Evolutionary conservation across 2,888 invertebrate genomes (phyloP).

Genomic region (Gryllus longicercus): DNA sequence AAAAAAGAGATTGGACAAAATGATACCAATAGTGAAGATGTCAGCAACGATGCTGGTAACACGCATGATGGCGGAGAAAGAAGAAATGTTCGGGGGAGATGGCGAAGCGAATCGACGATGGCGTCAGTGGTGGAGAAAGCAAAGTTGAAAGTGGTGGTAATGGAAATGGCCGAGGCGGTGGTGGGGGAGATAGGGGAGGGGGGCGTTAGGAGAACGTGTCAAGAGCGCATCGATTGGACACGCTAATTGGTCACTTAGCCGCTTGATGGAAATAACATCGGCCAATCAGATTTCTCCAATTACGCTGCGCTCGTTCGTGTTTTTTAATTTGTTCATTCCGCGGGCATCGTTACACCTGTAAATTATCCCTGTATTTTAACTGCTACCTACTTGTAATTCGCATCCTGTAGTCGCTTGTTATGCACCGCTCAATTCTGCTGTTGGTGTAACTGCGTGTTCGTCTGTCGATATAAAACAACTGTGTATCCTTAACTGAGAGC

Average conservation of each 20-base stretch:
- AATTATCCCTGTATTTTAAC: constrained; percentile 8
- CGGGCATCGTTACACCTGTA: not conserved
- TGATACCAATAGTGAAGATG: no score
- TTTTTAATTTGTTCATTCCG: not conserved
- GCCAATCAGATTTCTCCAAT: constrained; percentile 17
- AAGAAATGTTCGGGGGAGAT: no score
- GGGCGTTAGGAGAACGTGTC: no score
- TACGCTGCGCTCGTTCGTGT: constrained; percentile 2
- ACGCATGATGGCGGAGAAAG: no score
- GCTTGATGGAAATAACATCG: constrained; percentile 17
- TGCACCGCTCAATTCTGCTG: not conserved
- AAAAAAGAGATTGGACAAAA: no score
- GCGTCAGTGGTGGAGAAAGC: no score
- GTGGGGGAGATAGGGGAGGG: no score
- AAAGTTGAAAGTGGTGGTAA: no score
- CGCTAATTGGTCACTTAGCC: constrained; percentile 17
- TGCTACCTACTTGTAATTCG: not conserved
- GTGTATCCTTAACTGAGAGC: not conserved
- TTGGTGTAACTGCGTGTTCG: not conserved
- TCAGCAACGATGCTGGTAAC: no score
- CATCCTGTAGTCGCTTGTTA: not conserved
- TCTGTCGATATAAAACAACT: not conserved
- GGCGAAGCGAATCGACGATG: no score
- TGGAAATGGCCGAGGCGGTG: no score
- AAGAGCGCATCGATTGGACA: not conserved